phyloP scores from a whole-genome alignment of 2,888 invertebrate genomes.

The Agonopterix alstromeriana region DNA sequence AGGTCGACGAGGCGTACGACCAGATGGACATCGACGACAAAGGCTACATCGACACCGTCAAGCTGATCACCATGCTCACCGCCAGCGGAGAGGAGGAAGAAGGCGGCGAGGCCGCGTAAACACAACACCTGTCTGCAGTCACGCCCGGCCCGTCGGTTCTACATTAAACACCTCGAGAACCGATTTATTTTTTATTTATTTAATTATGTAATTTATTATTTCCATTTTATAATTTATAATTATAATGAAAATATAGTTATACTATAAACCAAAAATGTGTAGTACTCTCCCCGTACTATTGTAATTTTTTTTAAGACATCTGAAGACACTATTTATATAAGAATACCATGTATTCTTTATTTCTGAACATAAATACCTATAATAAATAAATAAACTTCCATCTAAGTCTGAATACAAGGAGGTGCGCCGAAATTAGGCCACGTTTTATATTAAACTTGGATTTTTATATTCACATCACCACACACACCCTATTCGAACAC shows the following conservation, averaged over 20 bases:
- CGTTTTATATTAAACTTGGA: constrained; percentile 40
- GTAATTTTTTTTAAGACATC: constrained; percentile 5
- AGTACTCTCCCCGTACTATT: constrained; percentile 43
- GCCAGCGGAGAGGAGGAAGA: constrained; percentile 91
- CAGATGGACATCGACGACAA: constrained; percentile 95
- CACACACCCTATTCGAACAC: constrained; percentile 6
- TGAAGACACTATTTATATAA: constrained; percentile 15
- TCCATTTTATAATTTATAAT: constrained; percentile 72
- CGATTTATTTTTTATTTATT: constrained; percentile 57
- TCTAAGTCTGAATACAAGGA: constrained; percentile 61
- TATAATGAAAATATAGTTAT: constrained; percentile 72
- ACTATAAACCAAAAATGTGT: constrained; percentile 60
- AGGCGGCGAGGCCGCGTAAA: constrained; percentile 74
- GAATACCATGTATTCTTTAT: constrained; percentile 66
- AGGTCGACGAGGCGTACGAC: constrained; percentile 94
- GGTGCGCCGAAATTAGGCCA: constrained; percentile 36
- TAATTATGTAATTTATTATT: constrained; percentile 71
- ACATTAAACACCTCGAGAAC: constrained; percentile 47
- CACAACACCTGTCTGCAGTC: constrained; percentile 21
- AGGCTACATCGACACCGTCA: constrained; percentile 91
- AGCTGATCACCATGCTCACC: constrained; percentile 91
- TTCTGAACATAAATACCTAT: constrained; percentile 4
- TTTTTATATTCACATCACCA: constrained; percentile 48
- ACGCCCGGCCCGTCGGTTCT: constrained; percentile 47
- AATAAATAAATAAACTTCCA: constrained; percentile 50